Conservation (phyloP, 2,113 vertebrate genomes). For the Poeciliopsis retropinna region DNA sequence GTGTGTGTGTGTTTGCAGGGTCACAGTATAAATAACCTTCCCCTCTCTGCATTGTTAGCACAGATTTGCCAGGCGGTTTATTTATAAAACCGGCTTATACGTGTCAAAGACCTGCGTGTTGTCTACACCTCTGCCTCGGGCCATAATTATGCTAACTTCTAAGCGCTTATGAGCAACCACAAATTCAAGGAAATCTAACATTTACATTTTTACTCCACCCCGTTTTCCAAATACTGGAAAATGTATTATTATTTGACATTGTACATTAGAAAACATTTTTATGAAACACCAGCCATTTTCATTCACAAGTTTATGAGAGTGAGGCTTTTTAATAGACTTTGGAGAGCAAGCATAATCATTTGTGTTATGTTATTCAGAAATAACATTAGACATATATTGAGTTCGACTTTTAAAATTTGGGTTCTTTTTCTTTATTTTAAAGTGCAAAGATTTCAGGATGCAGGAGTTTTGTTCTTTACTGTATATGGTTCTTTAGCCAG, state of each 20-base stretch:
- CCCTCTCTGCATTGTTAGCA: slow-evolving; percentile 58
- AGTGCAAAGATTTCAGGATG: too few relatives aligned
- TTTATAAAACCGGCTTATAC: slow-evolving; percentile 72
- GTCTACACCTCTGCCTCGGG: slow-evolving; percentile 10
- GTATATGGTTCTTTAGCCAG: not conserved
- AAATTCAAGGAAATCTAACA: not conserved
- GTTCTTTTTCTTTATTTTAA: too few relatives aligned
- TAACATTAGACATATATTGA: too few relatives aligned
- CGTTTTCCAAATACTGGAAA: not conserved
- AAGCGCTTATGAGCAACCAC: not conserved
- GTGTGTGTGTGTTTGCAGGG: slow-evolving; percentile 35
- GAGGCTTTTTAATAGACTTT: too few relatives aligned
- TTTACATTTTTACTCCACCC: not conserved
- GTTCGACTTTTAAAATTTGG: too few relatives aligned
- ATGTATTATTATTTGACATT: too few relatives aligned
- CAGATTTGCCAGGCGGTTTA: slow-evolving; percentile 60
- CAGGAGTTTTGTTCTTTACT: not conserved
- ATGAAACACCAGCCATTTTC: too few relatives aligned
- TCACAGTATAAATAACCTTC: slow-evolving; percentile 72
- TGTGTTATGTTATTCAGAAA: too few relatives aligned
- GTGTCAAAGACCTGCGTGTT: slow-evolving; percentile 57
- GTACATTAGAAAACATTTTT: too few relatives aligned
- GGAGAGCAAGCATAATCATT: too few relatives aligned
- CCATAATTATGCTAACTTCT: not conserved
- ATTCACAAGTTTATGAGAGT: too few relatives aligned